Evolutionary conservation across 2,797 vertebrate genomes (phyloP), one percentile per base, ranked within the genome.

Genomic region (Brachyrhaphis roseni): DNA sequence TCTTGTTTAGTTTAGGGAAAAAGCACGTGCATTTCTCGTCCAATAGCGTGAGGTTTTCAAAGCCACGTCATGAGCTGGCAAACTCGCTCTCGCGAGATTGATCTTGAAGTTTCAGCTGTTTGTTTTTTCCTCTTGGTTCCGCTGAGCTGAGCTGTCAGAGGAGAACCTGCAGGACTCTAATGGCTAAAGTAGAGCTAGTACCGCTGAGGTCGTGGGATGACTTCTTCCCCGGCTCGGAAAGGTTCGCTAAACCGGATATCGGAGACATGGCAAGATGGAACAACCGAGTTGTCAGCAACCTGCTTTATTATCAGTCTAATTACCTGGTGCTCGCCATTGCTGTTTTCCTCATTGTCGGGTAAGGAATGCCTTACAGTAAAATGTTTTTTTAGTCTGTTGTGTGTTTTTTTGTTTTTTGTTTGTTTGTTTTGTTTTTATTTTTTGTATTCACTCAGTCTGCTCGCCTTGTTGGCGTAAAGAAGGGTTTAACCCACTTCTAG

Each of bases 271-370:
- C 94, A 0, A 98, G 94, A 94, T 99, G 98, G 98, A 98, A 98
- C 96, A 98, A 97, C 94, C 92, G 98, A 43, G 97, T 98, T 26
- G 93, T 98, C 90, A 98, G 94, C 96, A 99, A 99, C 90, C 92
- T 99, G 92, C 96, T 99, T 10, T 99, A 99, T 77, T 99, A 99
- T 85, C 98, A 99, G 89, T 99, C 97, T 23, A 99, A 98, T 86
- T 99, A 99, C 79, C 84, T 99, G 83, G 91, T 89, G 6, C 71
- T 97, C 89, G 96, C 96, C 16, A 84, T 97, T 49, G 84, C 82
- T 53, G 96, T 97, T 77, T 95, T 98, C 89, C 91, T 97, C 8
- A 28, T 97, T 12, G 97, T 99, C 31, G 98, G 98, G 98, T 99
- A 87, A 97, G 97, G 93, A 3, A 15, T 34, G 10, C 36, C 5